A percentile compares a stretch with the other conserved stretches of the same genome.
These are phyloP conservation scores for Scomber scombrus DNA, from an alignment of 2,113 vertebrate species.

Conservation along the genomic window DNA sequence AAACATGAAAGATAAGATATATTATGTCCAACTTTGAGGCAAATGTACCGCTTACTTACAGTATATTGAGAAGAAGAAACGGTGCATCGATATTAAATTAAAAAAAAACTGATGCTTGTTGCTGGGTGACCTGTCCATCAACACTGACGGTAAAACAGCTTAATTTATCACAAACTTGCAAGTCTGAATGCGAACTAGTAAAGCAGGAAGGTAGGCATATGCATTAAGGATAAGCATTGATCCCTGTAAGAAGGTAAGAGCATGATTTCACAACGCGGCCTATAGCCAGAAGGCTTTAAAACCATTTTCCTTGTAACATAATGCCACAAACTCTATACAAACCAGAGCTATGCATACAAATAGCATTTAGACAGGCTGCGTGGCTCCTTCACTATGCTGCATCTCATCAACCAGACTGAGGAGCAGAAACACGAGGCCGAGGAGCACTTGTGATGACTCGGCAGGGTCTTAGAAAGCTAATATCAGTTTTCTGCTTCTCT, in stretches of 20 bases:
- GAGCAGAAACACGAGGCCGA: constrained; percentile 1
- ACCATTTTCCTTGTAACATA: background rate
- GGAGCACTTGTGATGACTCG: background rate
- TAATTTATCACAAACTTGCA: constrained; percentile 8
- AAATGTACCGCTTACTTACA: background rate
- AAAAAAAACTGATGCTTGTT: background rate
- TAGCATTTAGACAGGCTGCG: background rate
- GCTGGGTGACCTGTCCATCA: background rate
- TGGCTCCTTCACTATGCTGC: constrained; percentile 30
- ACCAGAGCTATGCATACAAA: background rate
- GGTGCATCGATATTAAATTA: too few species aligned
- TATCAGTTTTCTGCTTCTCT: background rate
- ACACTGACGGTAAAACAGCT: constrained; percentile 15
- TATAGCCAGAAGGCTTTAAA: constrained; percentile 9
- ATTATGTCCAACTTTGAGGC: background rate
- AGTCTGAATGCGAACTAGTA: constrained; percentile 13
- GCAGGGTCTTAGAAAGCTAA: background rate
- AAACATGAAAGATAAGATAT: background rate
- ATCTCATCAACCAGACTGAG: constrained; percentile 20
- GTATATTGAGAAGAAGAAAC: background rate
- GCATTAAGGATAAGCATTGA: constrained; percentile 41
- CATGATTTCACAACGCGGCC: constrained; percentile 36
- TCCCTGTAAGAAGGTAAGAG: constrained; percentile 33
- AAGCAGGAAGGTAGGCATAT: constrained; percentile 6
- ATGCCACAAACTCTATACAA: background rate